Conservation (phyloP, 2,888 invertebrate genomes). For the Luperina testacea region DNA sequence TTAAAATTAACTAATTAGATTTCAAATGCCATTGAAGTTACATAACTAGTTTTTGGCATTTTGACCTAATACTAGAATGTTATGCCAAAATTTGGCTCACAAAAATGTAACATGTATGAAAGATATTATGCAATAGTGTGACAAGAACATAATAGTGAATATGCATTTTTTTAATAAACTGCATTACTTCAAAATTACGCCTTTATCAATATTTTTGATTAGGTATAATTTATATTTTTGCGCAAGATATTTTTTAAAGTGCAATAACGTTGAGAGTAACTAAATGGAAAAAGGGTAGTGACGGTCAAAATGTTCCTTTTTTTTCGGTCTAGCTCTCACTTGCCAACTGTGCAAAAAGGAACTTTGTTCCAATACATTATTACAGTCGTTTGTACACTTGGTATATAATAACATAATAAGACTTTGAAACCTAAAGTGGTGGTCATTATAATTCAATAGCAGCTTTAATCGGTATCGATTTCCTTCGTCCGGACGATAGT, state of each 20-base stretch:
- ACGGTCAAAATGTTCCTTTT: neutral
- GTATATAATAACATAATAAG: neutral
- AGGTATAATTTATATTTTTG: too few relatives aligned
- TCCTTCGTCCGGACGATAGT: conserved; percentile 24
- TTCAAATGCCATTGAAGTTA: conserved; percentile 6
- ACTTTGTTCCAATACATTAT: neutral
- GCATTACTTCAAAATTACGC: too few relatives aligned
- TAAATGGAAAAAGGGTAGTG: neutral
- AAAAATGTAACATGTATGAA: neutral
- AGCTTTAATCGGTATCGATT: conserved; percentile 1
- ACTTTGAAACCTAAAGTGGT: neutral
- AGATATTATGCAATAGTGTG: conserved; percentile 1
- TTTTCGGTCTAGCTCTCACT: neutral
- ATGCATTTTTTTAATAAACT: too few relatives aligned
- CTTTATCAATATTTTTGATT: too few relatives aligned
- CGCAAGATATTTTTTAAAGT: too few relatives aligned
- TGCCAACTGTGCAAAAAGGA: neutral
- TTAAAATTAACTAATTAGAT: neutral
- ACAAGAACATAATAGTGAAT: conserved; percentile 9
- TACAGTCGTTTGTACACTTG: neutral
- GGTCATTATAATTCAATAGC: conserved; percentile 5
- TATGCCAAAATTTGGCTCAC: neutral
- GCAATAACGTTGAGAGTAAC: neutral
- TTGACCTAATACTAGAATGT: neutral
- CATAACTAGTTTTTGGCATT: neutral